Evolutionary conservation across 2,797 vertebrate genomes (phyloP), one percentile per base, ranked within the genome.

Genomic region (Hoplostethus atlanticus): DNA sequence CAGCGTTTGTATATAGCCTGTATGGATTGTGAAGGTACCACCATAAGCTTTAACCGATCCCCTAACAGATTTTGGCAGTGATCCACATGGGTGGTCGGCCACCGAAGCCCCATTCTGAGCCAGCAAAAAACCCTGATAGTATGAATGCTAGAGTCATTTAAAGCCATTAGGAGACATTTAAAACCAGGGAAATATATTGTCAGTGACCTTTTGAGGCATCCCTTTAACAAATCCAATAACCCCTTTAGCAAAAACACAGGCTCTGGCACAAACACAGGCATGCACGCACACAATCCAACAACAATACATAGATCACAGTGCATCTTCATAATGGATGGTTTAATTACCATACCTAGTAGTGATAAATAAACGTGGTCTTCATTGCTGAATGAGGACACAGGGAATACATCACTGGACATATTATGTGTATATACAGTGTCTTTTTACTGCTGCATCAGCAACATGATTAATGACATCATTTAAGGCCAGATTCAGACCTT

Each of bases 311-410:
- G 46, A 25, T 71, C 51, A 57, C 21, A 68, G 17, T 61, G 16
- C 12, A 67, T 80, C 53, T 56, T 31, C 55, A 61, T 86, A 68
- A 86, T 76, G 28, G 80, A 82, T 86, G 56, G 42, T 42, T 59
- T 42, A 17, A 86, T 77, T 80, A 74, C 52, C 60, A 73, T 77
- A 69, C 55, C 28, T 2, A 71, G 31, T 55, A 44, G 67, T 78
- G 66, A 86, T 77, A 63, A 80, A 87, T 80, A 85, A 84, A 76
- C 64, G 64, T 64, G 52, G 58, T 64, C 56, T 25, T 51, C 0
- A 0, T 17, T 56, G 65, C 59, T 68, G 77, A 76, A 74, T 79
- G 68, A 84, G 59, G 73, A 81, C 40, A 81, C 63, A 48, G 55
- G 36, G 47, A 61, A 73, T 81, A 55, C 30, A 79, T 81, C 73